Conservation (phyloP, 2,888 invertebrate species). For the Chymomyza procnemis region DNA sequence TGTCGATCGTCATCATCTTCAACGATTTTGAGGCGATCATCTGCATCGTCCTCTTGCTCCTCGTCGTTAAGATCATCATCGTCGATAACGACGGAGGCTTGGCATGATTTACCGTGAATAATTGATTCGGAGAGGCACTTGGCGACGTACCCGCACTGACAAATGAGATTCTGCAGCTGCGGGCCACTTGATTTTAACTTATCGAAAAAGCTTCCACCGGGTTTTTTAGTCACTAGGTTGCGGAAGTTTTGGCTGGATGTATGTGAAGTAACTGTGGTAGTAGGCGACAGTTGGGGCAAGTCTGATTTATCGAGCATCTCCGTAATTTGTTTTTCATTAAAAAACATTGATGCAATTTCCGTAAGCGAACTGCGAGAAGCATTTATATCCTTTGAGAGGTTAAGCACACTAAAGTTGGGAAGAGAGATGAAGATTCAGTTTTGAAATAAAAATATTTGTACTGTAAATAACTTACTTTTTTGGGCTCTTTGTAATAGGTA, state of each 20-base stretch:
- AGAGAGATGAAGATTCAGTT: neutral
- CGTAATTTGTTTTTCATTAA: conserved; percentile 72
- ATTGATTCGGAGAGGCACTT: conserved; percentile 90
- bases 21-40: conserved; percentile 74
- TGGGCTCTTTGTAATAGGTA: conserved; percentile 81
- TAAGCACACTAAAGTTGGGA: conserved; percentile 65
- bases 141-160: conserved; percentile 86
- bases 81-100: conserved; percentile 69
- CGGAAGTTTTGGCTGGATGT: conserved; percentile 63
- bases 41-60: conserved; percentile 68
- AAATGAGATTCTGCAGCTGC: conserved; percentile 83
- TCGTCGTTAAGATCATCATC: conserved; percentile 65
- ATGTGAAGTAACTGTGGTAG: conserved; percentile 61
- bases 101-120: conserved; percentile 86
- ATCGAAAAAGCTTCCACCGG: conserved; percentile 87
- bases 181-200: conserved; percentile 86
- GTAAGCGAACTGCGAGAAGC: conserved; percentile 78
- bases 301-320: conserved; percentile 65
- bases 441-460: no score
- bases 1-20: conserved; percentile 76
- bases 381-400: conserved; percentile 76
- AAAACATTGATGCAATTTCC: conserved; percentile 80
- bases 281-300: conserved; percentile 68
- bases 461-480: conserved; percentile 55
- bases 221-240: conserved; percentile 63